Conservation (phyloP, 2,888 invertebrate genomes). For the Eubasilissa splendida region DNA sequence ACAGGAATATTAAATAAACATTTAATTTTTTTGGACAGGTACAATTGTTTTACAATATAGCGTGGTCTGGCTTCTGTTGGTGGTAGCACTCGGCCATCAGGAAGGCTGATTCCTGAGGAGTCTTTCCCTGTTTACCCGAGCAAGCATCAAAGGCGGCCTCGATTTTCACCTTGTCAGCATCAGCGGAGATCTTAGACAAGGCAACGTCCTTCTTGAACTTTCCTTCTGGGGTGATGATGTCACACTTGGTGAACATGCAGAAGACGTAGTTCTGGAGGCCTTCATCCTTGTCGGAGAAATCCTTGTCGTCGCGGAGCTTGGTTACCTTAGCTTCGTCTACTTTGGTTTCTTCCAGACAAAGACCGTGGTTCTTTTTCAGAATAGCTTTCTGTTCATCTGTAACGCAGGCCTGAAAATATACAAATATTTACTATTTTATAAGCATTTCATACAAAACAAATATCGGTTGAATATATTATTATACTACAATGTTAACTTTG, state of each 20-base stretch:
- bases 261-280: not conserved
- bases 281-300: slow-evolving; percentile 16
- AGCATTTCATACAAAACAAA: not conserved
- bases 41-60: not conserved
- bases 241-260: slow-evolving; percentile 1
- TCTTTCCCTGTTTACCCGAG: not conserved
- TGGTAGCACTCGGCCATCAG: not conserved
- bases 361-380: not conserved
- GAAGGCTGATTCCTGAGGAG: not conserved
- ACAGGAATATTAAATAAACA: too few species aligned
- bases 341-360: not conserved
- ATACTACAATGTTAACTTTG: not conserved
- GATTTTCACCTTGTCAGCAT: not conserved
- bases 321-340: not conserved
- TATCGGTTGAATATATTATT: not conserved
- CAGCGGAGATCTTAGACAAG: not conserved
- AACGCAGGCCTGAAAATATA: not conserved
- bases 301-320: slow-evolving; percentile 2
- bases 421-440: too few species aligned
- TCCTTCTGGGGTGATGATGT: not conserved
- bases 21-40: too few species aligned
- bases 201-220: not conserved
- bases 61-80: not conserved
- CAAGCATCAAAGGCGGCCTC: not conserved
- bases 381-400: not conserved